Percentiles rank a stretch among this genome's conserved stretches.
These are phyloP conservation scores for Nebria ingens DNA, from an alignment of 1,140 invertebrate genomes.

Conservation along the genomic window DNA sequence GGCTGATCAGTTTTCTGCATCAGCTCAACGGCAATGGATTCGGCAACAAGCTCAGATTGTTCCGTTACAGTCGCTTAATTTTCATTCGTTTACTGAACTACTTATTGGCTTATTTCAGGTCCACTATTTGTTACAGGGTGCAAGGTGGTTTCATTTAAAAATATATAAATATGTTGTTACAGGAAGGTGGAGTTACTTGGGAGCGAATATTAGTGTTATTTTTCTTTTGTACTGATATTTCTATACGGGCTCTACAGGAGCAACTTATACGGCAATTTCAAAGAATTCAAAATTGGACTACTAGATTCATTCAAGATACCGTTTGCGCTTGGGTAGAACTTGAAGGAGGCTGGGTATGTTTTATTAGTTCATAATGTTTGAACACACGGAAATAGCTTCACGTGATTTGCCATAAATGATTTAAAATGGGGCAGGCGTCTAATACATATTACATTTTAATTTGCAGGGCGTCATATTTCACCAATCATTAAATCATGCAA, in stretches of 20 bases:
- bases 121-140: too few species aligned
- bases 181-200: slow-evolving; percentile 12
- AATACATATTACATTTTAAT: neutral
- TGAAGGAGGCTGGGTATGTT: slow-evolving; percentile 10
- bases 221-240: slow-evolving; percentile 12
- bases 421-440: too few species aligned
- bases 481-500: neutral
- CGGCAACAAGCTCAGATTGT: slow-evolving; percentile 1
- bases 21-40: neutral
- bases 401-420: too few species aligned
- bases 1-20: slow-evolving; percentile 7
- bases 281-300: slow-evolving; percentile 8
- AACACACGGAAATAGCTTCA: neutral
- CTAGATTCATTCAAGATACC: slow-evolving; percentile 3
- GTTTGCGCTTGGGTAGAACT: slow-evolving; percentile 1
- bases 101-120: slow-evolving; percentile 11
- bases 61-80: neutral
- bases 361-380: neutral
- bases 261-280: slow-evolving; percentile 1
- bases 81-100: slow-evolving; percentile 8
- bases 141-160: neutral
- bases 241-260: slow-evolving; percentile 9
- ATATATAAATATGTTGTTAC: neutral
- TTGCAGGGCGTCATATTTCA: neutral
- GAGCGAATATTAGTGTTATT: slow-evolving; percentile 10